Conservation (phyloP, 2,113 vertebrate species). For the Psilopsiagon aymara region DNA sequence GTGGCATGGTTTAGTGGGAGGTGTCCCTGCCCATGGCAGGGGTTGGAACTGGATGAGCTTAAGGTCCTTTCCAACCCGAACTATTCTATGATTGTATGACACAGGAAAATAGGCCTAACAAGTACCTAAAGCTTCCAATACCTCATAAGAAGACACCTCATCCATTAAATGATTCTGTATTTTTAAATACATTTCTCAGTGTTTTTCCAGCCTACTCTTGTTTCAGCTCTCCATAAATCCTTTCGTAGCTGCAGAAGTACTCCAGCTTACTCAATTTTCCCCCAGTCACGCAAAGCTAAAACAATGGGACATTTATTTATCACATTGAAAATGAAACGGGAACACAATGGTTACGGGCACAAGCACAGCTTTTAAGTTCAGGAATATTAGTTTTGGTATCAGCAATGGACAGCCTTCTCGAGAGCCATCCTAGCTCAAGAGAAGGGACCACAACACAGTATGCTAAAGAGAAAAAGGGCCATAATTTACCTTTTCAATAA, state of each 20-base stretch:
- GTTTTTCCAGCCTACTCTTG: neutral
- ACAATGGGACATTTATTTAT: neutral
- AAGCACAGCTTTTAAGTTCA: neutral
- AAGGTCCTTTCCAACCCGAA: no score
- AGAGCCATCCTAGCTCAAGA: neutral
- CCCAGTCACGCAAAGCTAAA: neutral
- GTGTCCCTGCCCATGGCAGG: no score
- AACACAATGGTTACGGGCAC: neutral
- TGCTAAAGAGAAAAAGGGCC: neutral
- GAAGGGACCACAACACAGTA: neutral
- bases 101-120: neutral
- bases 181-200: neutral
- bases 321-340: neutral
- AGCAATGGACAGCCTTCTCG: rapidly evolving
- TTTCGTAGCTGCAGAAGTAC: neutral
- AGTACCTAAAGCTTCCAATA: neutral
- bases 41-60: no score
- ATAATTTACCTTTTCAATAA: slow-evolving; percentile 92
- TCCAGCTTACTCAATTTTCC: neutral
- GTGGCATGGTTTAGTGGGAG: no score
- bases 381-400: neutral
- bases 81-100: no score
- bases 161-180: neutral
- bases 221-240: neutral
- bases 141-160: neutral